These are phyloP conservation scores for Mechanitis mazaeus DNA, from an alignment of 2,888 invertebrate genomes.

Conservation along the genomic window DNA sequence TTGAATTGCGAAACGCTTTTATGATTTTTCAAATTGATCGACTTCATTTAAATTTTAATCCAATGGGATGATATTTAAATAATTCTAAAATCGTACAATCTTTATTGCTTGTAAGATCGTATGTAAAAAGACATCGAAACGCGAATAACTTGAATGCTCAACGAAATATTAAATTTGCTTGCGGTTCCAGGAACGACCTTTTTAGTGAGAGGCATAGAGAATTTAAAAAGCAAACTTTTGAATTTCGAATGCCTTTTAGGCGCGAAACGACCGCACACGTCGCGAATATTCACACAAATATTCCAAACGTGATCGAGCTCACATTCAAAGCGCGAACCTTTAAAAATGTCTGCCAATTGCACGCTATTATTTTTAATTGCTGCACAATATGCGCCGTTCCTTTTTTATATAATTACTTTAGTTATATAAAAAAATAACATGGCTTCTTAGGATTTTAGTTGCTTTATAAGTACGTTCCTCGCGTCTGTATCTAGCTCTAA, in stretches of 20 bases:
- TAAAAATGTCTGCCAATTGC: slow-evolving; percentile 15
- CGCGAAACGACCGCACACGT: slow-evolving; percentile 59
- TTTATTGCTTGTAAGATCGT: too few relatives aligned
- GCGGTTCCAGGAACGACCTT: slow-evolving; percentile 11
- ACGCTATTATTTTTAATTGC: slow-evolving; percentile 11
- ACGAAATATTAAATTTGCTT: slow-evolving; percentile 9
- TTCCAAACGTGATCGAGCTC: slow-evolving; percentile 42
- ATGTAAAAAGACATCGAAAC: not conserved
- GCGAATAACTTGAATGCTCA: slow-evolving; percentile 8
- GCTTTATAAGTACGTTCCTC: slow-evolving; percentile 8
- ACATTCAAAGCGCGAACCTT: slow-evolving; percentile 28
- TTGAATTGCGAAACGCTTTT: slow-evolving; percentile 27
- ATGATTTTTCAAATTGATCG: slow-evolving; percentile 13
- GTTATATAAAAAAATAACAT: not conserved
- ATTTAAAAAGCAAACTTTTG: slow-evolving; percentile 38
- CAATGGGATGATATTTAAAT: not conserved
- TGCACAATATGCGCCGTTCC: not conserved
- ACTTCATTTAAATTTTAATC: slow-evolving; percentile 7
- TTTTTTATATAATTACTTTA: not conserved
- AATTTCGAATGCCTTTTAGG: slow-evolving; percentile 49
- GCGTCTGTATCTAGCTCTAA: not conserved
- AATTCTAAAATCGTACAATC: not conserved
- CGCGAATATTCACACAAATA: slow-evolving; percentile 43
- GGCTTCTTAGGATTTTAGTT: slow-evolving; percentile 1
- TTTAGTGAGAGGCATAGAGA: slow-evolving; percentile 27